Base-by-base conservation (phyloP, 2,797 vertebrate genomes). In the Craterocephalus amniculus region DNA sequence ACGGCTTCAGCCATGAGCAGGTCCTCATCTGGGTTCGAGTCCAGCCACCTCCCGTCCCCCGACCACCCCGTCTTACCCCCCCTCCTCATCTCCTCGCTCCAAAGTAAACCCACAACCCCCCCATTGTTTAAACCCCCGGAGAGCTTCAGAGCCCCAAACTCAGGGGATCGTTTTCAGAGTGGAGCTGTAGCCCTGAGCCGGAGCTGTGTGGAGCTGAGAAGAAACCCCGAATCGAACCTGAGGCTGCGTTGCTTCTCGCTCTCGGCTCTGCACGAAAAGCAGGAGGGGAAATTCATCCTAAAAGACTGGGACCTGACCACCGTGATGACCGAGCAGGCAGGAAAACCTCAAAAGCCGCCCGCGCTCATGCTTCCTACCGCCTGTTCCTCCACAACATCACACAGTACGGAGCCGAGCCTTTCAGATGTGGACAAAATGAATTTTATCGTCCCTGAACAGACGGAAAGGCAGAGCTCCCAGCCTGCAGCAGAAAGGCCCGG, bases 181-280 rank as follows among this genome's bases (percentile, higher is more conserved):
- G 45, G 63, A 93, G 80, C 49, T 83, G 78, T 83, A 90, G 89
- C 78, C 16, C 91, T 92, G 78, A 96, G 95, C 72, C 91, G 83
- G 64, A 98, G 95, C 87, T 96, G 87, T 67, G 93, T 91, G 79
- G 91, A 94, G 54, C 87, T 96, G 26, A 89, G 93, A 72, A 83
- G 80, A 26, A 70, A 76, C 22, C 18, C 74, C 1, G 72, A 80
- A 2, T 20, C 55, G 6, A 86, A 80, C 8, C 18, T 45, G 0
- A 94, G 91, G 93, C 94, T 92, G 76, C 93, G 92, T 27, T 95
- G 91, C 77, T 90, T 89, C 72, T 98, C 96, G 0, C 83, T 96
- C 82, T 92, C 94, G 27, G 91, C 92, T 82, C 92, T 97, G 60
- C 92, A 93, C 71, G 89, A 90, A 76, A 86, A 93, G 48, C 73